phyloP scores from a whole-genome alignment of 2,797 vertebrate genomes.

The Clarias pachynema region DNA sequence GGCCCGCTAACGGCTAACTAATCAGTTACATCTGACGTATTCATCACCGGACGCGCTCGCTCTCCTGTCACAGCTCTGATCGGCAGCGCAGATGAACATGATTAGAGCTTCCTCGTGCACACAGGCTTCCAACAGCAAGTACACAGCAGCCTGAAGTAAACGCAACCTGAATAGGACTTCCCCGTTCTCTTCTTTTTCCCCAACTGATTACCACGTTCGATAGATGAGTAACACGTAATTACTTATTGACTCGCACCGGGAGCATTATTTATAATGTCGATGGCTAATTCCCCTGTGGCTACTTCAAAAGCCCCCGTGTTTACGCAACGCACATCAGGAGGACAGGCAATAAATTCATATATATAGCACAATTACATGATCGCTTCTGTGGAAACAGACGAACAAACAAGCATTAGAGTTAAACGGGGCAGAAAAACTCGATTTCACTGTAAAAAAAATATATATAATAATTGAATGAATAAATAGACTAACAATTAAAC shows the following conservation, averaged over 20 bases:
- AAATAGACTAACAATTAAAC: not conserved
- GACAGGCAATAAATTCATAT: not conserved
- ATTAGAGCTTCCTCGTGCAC: conserved; percentile 59
- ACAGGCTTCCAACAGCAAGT: not conserved
- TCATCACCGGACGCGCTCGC: conserved; percentile 63
- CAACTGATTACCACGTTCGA: conserved; percentile 64
- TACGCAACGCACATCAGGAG: conserved; percentile 54
- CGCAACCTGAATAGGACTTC: conserved; percentile 12
- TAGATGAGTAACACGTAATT: conserved; percentile 65
- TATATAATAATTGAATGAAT: not conserved
- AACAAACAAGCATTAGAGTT: too few species aligned
- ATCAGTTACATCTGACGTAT: conserved; percentile 75
- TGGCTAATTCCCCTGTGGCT: conserved; percentile 63
- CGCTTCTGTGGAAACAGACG: not conserved
- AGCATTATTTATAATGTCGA: conserved; percentile 68
- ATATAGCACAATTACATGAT: not conserved
- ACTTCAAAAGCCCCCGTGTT: conserved; percentile 59
- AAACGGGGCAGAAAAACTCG: not conserved
- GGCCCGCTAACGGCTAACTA: conserved; percentile 66
- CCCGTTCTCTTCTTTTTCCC: conserved; percentile 36
- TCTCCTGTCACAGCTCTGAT: conserved; percentile 46
- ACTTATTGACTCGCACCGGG: conserved; percentile 68
- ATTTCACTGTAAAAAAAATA: not conserved
- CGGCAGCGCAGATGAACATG: conserved; percentile 67
- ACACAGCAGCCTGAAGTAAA: conserved; percentile 30